phyloP scores from a whole-genome alignment of 2,888 invertebrate genomes.

The Archaeoteleia sp. region DNA sequence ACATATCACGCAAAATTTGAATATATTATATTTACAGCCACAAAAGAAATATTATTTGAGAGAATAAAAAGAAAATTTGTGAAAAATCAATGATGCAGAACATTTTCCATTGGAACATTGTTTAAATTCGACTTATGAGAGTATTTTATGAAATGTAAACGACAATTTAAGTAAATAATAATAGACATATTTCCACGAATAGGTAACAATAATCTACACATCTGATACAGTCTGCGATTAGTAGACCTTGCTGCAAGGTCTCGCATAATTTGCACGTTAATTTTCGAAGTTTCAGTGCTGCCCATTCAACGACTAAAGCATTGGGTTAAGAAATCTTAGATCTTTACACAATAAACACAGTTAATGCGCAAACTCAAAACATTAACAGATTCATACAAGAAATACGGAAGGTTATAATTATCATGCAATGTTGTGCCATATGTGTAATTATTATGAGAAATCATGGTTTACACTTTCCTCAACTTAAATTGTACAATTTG shows the following conservation, averaged over 20 bases:
- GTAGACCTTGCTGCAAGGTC: conserved; percentile 64
- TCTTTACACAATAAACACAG: conserved; percentile 34
- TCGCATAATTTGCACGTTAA: conserved; percentile 59
- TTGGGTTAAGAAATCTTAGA: conserved; percentile 40
- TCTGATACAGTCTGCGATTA: conserved; percentile 52
- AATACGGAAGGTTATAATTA: conserved; percentile 1
- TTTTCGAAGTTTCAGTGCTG: conserved; percentile 46
- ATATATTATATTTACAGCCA: too few relatives aligned
- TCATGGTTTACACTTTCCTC: background rate
- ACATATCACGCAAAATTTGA: conserved; percentile 61
- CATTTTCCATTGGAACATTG: too few relatives aligned
- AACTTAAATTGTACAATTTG: background rate
- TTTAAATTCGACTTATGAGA: background rate
- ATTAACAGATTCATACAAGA: conserved; percentile 2
- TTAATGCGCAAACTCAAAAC: conserved; percentile 16
- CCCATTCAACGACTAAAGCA: conserved; percentile 25
- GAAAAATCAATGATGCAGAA: too few relatives aligned
- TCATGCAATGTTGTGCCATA: conserved; percentile 6
- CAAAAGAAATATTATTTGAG: too few relatives aligned
- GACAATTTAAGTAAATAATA: conserved; percentile 8
- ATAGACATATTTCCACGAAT: conserved; percentile 9
- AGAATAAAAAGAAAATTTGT: too few relatives aligned
- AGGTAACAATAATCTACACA: conserved; percentile 19
- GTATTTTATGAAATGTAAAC: background rate
- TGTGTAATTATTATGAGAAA: background rate